These are phyloP conservation scores for Minunthozetes semirufus DNA, from an alignment of 2,888 invertebrate genomes.

Conservation along the genomic window DNA sequence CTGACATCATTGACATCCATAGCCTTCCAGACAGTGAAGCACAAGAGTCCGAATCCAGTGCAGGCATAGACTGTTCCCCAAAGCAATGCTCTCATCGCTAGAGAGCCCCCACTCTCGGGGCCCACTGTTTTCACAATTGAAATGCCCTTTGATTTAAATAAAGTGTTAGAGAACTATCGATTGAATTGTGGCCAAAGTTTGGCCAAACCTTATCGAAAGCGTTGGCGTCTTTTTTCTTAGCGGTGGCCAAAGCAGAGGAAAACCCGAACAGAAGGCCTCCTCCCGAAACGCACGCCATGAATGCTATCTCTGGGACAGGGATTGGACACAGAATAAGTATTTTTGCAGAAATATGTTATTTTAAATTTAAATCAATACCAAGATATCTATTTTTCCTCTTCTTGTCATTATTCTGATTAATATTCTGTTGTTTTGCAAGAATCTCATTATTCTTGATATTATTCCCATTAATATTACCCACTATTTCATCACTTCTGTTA, in stretches of 20 bases:
- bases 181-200: not conserved
- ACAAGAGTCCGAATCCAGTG: slow-evolving; percentile 71
- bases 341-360: no score
- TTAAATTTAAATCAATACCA: not conserved
- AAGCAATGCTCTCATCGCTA: slow-evolving; percentile 75
- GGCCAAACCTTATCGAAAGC: slow-evolving; percentile 60
- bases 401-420: not conserved
- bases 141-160: slow-evolving; percentile 50
- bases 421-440: not conserved
- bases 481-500: not conserved
- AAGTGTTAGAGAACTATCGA: not conserved
- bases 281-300: slow-evolving; percentile 66
- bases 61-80: slow-evolving; percentile 82
- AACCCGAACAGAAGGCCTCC: slow-evolving; percentile 74
- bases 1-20: slow-evolving; percentile 76
- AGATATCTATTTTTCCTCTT: not conserved
- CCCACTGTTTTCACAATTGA: slow-evolving; percentile 54
- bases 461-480: not conserved
- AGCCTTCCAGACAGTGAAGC: slow-evolving; percentile 77
- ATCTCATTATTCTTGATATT: not conserved
- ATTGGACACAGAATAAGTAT: no score
- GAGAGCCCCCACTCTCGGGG: slow-evolving; percentile 63
- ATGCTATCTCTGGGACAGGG: slow-evolving; percentile 47
- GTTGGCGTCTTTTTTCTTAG: slow-evolving; percentile 70
- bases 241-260: slow-evolving; percentile 65